Evolutionary conservation across 2,888 invertebrate genomes (phyloP).

Genomic region (Chouioia cunea): DNA sequence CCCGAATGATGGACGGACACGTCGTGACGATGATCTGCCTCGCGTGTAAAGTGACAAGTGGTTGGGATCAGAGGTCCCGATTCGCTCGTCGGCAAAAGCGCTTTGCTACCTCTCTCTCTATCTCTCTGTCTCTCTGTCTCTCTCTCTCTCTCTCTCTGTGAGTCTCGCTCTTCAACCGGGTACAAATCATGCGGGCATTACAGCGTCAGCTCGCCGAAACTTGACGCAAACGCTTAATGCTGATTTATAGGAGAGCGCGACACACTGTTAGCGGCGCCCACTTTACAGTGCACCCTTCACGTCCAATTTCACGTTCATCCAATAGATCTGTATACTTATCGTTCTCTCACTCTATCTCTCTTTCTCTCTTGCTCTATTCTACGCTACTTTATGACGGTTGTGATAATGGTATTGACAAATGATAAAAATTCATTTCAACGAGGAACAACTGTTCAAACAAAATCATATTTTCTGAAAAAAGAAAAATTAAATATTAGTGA

Average conservation of each 20-base stretch:
- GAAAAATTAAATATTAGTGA: too few species aligned
- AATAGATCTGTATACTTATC: not conserved
- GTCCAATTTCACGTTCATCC: constrained; percentile 31
- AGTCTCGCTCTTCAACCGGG: constrained; percentile 50
- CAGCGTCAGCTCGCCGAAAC: constrained; percentile 59
- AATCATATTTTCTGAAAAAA: too few species aligned
- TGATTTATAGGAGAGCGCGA: constrained; percentile 46
- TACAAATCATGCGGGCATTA: constrained; percentile 69
- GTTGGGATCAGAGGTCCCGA: constrained; percentile 63
- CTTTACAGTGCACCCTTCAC: constrained; percentile 18
- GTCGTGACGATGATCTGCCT: constrained; percentile 67
- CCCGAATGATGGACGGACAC: constrained; percentile 66
- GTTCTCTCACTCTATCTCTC: too few species aligned
- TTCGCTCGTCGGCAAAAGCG: constrained; percentile 31
- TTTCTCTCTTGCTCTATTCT: too few species aligned
- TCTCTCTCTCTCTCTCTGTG: constrained; percentile 14
- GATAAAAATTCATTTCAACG: too few species aligned
- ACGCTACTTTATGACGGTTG: too few species aligned
- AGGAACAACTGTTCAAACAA: too few species aligned
- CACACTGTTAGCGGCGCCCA: too few species aligned
- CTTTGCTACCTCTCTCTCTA: constrained; percentile 27
- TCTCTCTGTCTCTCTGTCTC: constrained; percentile 28
- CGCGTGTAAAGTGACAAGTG: constrained; percentile 68
- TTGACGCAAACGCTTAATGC: constrained; percentile 45
- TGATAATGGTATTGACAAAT: too few species aligned